Conservation (phyloP, 2,888 invertebrate genomes). For the Lasioglossum villosulum region DNA sequence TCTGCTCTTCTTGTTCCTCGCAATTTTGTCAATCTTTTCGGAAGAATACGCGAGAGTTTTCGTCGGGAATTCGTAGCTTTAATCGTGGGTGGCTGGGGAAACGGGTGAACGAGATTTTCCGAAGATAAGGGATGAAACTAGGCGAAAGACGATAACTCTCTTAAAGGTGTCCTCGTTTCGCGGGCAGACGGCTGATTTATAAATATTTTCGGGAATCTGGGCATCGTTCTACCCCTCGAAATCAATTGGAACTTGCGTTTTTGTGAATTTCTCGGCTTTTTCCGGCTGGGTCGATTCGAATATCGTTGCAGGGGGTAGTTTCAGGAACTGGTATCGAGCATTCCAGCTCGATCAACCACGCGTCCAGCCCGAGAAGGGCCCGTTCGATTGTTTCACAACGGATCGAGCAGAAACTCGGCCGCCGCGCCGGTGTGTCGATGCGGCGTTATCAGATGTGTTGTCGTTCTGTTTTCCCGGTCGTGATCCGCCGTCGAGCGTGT, state of each 20-base stretch:
- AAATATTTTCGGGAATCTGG: background rate
- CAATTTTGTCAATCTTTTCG: background rate
- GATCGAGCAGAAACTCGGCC: conserved; percentile 39
- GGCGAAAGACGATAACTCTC: conserved; percentile 8
- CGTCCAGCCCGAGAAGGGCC: background rate
- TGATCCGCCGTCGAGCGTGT: conserved; percentile 45
- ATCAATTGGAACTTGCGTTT: background rate
- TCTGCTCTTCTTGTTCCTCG: background rate
- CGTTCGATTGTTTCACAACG: conserved; percentile 56
- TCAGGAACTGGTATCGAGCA: background rate
- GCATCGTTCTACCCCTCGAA: background rate
- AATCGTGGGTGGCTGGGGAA: background rate
- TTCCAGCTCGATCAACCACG: background rate
- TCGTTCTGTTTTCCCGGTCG: conserved; percentile 62
- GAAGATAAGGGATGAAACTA: background rate
- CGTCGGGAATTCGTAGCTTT: background rate
- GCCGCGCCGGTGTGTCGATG: conserved; percentile 41
- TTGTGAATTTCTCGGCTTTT: background rate
- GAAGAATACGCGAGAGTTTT: background rate
- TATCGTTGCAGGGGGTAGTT: background rate
- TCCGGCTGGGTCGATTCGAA: background rate
- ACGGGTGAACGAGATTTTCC: background rate
- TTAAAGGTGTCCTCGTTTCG: conserved; percentile 23
- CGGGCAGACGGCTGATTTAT: background rate
- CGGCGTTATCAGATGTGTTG: conserved; percentile 62